These are phyloP conservation scores for Oncopodura yosiiana DNA, from an alignment of 1,140 invertebrate species.

Conservation along the genomic window DNA sequence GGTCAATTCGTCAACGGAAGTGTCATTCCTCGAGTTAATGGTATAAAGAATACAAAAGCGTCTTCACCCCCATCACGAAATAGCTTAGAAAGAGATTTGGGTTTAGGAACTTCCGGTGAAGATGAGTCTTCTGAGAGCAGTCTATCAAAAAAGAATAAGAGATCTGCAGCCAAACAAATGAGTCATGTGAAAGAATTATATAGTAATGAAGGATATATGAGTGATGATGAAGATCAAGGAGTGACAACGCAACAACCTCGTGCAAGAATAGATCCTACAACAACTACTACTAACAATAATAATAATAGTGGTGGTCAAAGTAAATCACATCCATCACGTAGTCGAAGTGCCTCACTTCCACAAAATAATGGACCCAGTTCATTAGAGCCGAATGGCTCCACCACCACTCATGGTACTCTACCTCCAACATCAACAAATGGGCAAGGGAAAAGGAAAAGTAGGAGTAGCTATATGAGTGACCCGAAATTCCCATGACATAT, in stretches of 20 bases:
- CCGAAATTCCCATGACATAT: slow-evolving; percentile 28
- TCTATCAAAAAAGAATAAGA: slow-evolving; percentile 51
- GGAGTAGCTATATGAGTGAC: slow-evolving; percentile 25
- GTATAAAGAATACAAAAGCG: slow-evolving; percentile 20
- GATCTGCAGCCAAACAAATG: slow-evolving; percentile 45
- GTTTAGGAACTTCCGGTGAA: slow-evolving; percentile 68
- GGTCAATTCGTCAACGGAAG: slow-evolving; percentile 29
- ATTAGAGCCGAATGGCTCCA: neutral
- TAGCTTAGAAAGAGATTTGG: slow-evolving; percentile 64
- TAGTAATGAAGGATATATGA: slow-evolving; percentile 39
- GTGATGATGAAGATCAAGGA: slow-evolving; percentile 35
- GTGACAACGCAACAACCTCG: slow-evolving; percentile 1
- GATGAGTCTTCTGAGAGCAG: slow-evolving; percentile 60
- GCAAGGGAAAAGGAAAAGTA: slow-evolving; percentile 10
- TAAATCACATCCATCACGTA: neutral
- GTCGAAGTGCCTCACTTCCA: slow-evolving; percentile 13
- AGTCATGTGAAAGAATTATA: slow-evolving; percentile 42
- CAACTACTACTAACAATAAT: slow-evolving; percentile 19
- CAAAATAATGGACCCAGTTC: neutral
- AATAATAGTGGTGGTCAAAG: slow-evolving; percentile 13
- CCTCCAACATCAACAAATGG: neutral
- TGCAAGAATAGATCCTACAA: slow-evolving; percentile 6
- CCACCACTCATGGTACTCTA: neutral
- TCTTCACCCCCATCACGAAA: slow-evolving; percentile 32
- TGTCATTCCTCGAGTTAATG: slow-evolving; percentile 25